These are phyloP conservation scores for Tachina grossa DNA, from an alignment of 2,888 invertebrate species.

Conservation along the genomic window DNA sequence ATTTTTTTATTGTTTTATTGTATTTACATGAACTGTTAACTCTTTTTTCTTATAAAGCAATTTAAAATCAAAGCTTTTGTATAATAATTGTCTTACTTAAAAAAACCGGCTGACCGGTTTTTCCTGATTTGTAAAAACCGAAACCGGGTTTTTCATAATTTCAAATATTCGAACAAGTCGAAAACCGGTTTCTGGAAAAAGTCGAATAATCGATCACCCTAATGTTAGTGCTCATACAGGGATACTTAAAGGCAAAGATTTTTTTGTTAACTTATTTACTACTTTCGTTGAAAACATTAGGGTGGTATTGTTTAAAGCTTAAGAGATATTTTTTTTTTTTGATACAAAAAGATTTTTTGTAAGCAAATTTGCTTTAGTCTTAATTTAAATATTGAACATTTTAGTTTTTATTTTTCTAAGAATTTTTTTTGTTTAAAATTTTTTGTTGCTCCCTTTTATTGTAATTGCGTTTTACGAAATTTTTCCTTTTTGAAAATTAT, in stretches of 20 bases:
- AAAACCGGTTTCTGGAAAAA: too few species aligned
- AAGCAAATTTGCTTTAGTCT: not conserved
- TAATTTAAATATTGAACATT: not conserved
- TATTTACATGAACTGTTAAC: too few species aligned
- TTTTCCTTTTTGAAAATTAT: slow-evolving; percentile 14
- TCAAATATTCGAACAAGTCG: too few species aligned
- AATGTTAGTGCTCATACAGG: not conserved
- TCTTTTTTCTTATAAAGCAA: too few species aligned
- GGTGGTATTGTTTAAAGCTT: not conserved
- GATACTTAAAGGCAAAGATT: not conserved
- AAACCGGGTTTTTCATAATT: too few species aligned
- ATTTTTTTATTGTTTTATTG: too few species aligned
- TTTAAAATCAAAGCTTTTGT: too few species aligned
- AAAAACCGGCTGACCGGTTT: too few species aligned
- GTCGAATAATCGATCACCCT: too few species aligned
- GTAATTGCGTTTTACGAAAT: slow-evolving; percentile 23
- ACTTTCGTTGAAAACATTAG: not conserved
- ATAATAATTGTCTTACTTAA: too few species aligned
- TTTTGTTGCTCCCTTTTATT: not conserved
- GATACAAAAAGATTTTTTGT: too few species aligned
- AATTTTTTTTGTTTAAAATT: not conserved
- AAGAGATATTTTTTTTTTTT: not conserved
- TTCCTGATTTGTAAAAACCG: too few species aligned
- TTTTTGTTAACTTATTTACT: not conserved
- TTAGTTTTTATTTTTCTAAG: not conserved